Conservation (phyloP, 2,113 vertebrate genomes). For the Corvus hawaiiensis region DNA sequence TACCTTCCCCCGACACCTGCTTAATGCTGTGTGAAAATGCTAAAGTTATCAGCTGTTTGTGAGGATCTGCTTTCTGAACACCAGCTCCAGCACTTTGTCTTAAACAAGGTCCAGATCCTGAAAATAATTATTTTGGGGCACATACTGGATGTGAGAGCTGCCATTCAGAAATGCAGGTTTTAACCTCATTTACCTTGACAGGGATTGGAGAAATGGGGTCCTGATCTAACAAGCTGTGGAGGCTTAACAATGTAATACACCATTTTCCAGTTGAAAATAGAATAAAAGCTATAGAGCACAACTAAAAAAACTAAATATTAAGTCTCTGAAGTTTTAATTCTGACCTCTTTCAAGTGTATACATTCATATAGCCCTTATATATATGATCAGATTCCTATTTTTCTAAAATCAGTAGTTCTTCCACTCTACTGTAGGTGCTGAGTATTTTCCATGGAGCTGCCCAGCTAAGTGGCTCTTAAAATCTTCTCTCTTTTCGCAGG, state of each 20-base stretch:
- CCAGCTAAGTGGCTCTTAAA: neutral
- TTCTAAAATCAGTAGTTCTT: neutral
- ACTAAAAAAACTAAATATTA: neutral
- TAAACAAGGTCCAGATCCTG: neutral
- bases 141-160: neutral
- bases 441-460: neutral
- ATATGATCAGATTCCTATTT: neutral
- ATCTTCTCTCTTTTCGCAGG: neutral
- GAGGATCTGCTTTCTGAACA: neutral
- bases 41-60: neutral
- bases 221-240: neutral
- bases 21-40: neutral
- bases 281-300: neutral
- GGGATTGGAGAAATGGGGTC: neutral
- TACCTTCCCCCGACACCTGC: rapidly evolving
- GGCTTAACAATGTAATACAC: neutral
- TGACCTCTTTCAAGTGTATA: neutral
- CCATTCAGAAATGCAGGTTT: neutral
- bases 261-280: neutral
- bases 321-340: neutral
- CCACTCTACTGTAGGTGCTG: neutral
- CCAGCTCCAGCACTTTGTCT: neutral
- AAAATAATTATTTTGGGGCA: neutral
- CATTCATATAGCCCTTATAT: neutral
- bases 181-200: neutral